phyloP scores from a whole-genome alignment of 1,140 invertebrate species.

The Oppia nitens region DNA sequence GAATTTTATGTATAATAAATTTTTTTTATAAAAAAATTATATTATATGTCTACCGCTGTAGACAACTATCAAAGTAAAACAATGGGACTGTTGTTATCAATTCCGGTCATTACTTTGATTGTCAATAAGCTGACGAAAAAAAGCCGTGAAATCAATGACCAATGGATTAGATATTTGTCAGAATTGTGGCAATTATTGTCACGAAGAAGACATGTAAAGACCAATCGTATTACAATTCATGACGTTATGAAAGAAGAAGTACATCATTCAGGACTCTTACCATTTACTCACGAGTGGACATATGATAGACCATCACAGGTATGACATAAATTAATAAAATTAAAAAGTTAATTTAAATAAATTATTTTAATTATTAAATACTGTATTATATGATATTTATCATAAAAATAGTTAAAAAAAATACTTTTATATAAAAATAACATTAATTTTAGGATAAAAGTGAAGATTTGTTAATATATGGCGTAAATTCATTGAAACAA shows the following conservation, averaged over 20 bases:
- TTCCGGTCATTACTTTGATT: neutral
- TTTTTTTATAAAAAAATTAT: too few species aligned
- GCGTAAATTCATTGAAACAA: neutral
- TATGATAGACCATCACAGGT: neutral
- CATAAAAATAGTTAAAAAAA: too few species aligned
- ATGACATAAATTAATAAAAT: too few species aligned
- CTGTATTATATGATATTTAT: too few species aligned
- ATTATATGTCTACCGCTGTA: too few species aligned
- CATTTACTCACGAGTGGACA: neutral
- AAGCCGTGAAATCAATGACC: neutral
- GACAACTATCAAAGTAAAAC: too few species aligned
- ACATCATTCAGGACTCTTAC: neutral
- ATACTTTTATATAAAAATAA: too few species aligned
- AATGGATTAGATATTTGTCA: neutral
- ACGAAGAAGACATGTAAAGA: neutral
- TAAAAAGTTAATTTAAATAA: too few species aligned
- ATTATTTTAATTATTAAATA: too few species aligned
- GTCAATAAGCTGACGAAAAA: neutral
- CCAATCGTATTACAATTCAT: neutral
- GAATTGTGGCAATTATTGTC: neutral
- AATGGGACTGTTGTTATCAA: neutral
- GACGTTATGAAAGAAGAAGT: neutral
- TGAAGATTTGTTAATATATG: constrained; percentile 1
- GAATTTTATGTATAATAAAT: too few species aligned
- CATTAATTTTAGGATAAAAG: constrained; percentile 5